Evolutionary conservation across 2,888 invertebrate species (phyloP), one percentile per base, ranked within the genome.

Genomic region (Ephialtes manifestator): DNA sequence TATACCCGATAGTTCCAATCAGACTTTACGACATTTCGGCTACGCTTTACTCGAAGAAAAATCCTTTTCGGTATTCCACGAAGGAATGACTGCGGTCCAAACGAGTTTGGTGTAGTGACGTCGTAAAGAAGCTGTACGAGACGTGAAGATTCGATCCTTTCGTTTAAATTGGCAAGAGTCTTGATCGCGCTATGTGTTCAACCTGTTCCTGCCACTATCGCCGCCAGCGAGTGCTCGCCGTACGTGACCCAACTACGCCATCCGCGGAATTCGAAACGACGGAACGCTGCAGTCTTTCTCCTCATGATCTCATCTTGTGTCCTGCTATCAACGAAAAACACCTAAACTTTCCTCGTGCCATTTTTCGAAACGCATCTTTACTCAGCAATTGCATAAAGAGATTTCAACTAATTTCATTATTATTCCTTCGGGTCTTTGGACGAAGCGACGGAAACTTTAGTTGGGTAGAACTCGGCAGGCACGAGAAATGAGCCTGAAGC

Each of bases 91-190:
- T 67, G 20, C 60, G 65, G 55, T 28, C 58, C 18, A 15, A 46
- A 79, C 53, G 46, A 39, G 70, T 48, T 53, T 48, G 75, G 18
- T 65, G 70, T 15, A 31, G 79, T 71, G 82, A 72, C 53, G 79
- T 77, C 74, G 78, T 78, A 55, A 77, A 74, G 60, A 39, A 82
- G 70, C 72, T 13, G 48, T 51, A 70, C 46, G 68, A 24, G 51
- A 70, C 20, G 71, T 60, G 72, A 13, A 60, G 84, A 81, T 85
- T 81, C 78, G 75, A 81, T 81, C 65, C 80, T 68, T 15, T 8
- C 60, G 72, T 76, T 85, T 80, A 85, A 80, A 85, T 80, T 83
- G 85, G 43, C 80, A 53, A 72, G 80, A 76, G 39, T 24, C 71
- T 48, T n/a, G 65, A 53, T 51, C 53, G 35, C 46, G 24, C 70